A percentile compares a stretch with the other conserved stretches of the same genome.
phyloP scores from a whole-genome alignment of 2,888 invertebrate genomes.

The Drosophila meridiana region DNA sequence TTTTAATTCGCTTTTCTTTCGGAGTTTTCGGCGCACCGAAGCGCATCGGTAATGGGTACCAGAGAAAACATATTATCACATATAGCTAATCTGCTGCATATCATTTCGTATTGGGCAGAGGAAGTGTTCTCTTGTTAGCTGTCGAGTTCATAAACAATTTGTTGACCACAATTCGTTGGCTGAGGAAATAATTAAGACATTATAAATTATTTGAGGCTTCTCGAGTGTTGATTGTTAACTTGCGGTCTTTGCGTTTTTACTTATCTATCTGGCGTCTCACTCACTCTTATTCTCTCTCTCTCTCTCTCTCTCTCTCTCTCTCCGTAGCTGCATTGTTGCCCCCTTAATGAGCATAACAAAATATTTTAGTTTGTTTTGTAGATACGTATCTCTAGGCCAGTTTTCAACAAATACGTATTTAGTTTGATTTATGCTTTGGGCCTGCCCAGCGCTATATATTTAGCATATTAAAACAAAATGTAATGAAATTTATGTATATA shows the following conservation, averaged over 20 bases:
- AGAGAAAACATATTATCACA: conserved; percentile 70
- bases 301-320: conserved; percentile 3
- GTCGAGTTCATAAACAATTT: conserved; percentile 77
- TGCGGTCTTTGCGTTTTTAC: conserved; percentile 19
- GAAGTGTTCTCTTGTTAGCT: conserved; percentile 74
- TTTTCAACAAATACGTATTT: conserved; percentile 52
- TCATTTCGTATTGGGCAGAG: conserved; percentile 58
- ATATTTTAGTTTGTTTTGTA: conserved; percentile 45
- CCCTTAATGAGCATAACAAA: conserved; percentile 75
- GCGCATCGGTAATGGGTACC: conserved; percentile 60
- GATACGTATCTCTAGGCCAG: conserved; percentile 63
- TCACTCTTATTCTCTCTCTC: neutral
- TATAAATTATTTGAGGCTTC: conserved; percentile 74
- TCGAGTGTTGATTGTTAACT: too few relatives aligned
- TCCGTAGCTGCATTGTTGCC: conserved; percentile 16
- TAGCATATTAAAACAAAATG: conserved; percentile 20
- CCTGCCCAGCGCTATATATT: conserved; percentile 27
- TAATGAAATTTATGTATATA: neutral
- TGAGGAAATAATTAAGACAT: conserved; percentile 77
- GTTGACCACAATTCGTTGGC: conserved; percentile 52
- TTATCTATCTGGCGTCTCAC: conserved; percentile 1
- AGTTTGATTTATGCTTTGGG: conserved; percentile 61
- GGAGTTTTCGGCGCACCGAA: conserved; percentile 67
- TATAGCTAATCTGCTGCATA: conserved; percentile 77
- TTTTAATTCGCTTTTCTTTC: conserved; percentile 44